Base-by-base conservation (phyloP, 2,113 vertebrate species). In the Nansenia antarctica region DNA sequence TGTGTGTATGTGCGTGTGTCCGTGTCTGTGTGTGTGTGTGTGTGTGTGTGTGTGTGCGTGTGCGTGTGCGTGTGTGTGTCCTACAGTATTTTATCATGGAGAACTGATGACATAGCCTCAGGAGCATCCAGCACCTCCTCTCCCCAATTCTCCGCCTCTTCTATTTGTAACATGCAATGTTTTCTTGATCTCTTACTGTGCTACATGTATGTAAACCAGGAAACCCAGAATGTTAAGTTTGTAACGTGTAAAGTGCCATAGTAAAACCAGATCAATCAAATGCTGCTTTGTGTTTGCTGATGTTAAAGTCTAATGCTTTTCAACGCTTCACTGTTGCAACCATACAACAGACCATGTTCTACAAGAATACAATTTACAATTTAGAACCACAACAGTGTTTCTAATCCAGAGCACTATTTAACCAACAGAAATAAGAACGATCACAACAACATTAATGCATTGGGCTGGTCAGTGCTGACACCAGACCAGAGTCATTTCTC, bases 201-300 rank as follows among this genome's bases (percentile, higher is more conserved):
- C 65, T 79, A 64, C 14, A n/a, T 47, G 42, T 47, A 31, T 82
- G 61, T 58, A 68, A 82, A 78, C 74, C 55, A 66, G 60, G 24
- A 59, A 71, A 78, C 65, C 68, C 70, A 69, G 73, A 76, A 84
- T 81, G 80, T 82, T 75, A 71, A 79, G 63, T 86, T 86, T 81
- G 82, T 86, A 82, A 80, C 2, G 70, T 86, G 77, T 70, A 90
- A 87, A 86, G 89, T 91, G 87, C 89, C 89, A 91, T 90, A 89
- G 86, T 87, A 85, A 89, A 86, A 68, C 47, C 69, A 65, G 77
- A 58, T 76, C 67, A 82, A 73, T 70, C 42, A 60, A 80, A n/a
- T 60, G 31, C n/a, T 18, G 20, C n/a, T 9, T 49, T 20, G 18
- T 49, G 45, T 22, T 2, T 5, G 45, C 9, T 47, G n/a, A n/a